These are phyloP conservation scores for Artemisiospiza belli DNA, from an alignment of 2,113 vertebrate species.

Conservation along the genomic window DNA sequence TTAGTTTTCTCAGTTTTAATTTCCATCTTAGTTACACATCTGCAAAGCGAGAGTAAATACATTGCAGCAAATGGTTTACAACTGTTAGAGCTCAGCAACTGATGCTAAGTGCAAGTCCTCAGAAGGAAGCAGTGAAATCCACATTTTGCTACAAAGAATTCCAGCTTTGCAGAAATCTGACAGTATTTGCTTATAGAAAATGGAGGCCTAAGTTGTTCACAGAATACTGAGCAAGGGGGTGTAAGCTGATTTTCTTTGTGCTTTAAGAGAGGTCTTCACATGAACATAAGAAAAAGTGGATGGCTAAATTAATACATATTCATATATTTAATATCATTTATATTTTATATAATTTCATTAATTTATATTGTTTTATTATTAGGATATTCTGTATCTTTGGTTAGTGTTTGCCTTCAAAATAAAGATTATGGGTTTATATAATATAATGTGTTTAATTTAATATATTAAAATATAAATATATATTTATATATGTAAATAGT, in stretches of 20 bases:
- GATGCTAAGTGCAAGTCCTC: not conserved
- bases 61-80: not conserved
- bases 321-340: not conserved
- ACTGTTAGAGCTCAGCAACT: not conserved
- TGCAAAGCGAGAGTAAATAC: not conserved
- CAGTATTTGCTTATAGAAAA: not conserved
- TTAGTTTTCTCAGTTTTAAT: not conserved
- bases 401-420: not conserved
- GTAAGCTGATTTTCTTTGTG: not conserved
- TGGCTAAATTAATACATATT: not conserved
- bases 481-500: too few species aligned
- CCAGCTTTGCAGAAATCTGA: not conserved
- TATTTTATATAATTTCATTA: not conserved
- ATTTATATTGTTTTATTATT: not conserved
- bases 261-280: not conserved
- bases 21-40: not conserved
- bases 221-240: not conserved
- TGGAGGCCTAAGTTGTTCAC: not conserved
- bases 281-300: not conserved
- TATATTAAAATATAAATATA: too few species aligned
- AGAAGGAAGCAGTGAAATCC: not conserved
- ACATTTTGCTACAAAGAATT: not conserved
- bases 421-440: not conserved
- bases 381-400: not conserved
- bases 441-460: not conserved